A percentile compares a stretch with the other conserved stretches of the same genome.
phyloP scores from a whole-genome alignment of 2,113 vertebrate species.

The Paracanthobrama guichenoti region DNA sequence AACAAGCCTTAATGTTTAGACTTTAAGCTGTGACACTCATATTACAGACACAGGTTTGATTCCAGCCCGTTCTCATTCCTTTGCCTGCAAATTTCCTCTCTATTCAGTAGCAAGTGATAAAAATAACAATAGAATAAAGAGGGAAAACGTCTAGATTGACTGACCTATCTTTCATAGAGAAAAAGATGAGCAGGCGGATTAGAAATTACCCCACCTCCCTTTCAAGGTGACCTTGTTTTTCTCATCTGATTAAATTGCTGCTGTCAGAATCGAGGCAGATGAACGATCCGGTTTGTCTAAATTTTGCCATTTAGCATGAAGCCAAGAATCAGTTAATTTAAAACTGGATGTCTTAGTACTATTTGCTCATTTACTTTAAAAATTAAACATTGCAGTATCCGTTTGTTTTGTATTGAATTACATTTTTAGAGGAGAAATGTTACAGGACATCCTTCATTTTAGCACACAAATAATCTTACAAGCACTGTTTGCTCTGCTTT shows the following conservation, averaged over 20 bases:
- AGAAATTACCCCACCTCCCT: slow-evolving; percentile 28
- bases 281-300: slow-evolving; percentile 7
- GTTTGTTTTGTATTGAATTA: background rate
- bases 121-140: background rate
- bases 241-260: slow-evolving; percentile 20
- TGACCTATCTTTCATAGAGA: slow-evolving; percentile 23
- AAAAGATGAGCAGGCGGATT: slow-evolving; percentile 34
- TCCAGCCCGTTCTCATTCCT: background rate
- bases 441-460: background rate
- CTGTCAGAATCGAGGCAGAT: slow-evolving; percentile 11
- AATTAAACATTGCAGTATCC: background rate
- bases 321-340: background rate
- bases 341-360: background rate
- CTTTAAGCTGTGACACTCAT: background rate
- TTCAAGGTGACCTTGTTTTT: slow-evolving; percentile 39
- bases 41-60: background rate
- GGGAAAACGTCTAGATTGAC: background rate
- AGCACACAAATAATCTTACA: background rate
- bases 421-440: background rate
- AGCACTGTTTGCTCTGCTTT: background rate
- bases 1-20: background rate
- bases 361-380: background rate
- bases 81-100: background rate
- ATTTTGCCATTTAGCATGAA: background rate
- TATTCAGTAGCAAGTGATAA: background rate